Evolutionary conservation across 2,797 vertebrate genomes (phyloP), one percentile per base, ranked within the genome.

Genomic region (Australoheros facetus): DNA sequence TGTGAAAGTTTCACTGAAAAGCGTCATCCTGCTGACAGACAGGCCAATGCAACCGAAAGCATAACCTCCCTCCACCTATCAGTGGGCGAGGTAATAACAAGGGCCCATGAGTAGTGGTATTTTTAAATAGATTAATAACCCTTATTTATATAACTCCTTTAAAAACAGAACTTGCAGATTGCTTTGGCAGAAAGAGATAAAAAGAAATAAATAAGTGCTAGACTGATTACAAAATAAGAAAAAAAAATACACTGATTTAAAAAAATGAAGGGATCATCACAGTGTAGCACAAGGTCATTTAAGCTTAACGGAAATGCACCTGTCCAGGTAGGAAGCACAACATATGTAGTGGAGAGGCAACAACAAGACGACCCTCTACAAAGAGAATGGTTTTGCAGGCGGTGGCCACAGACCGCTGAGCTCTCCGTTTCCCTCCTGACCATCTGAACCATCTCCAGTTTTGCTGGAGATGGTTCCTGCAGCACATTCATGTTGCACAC

Each of bases 91-190:
- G 32, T 32, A 32, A 16, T 48, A 16, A 48, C 42, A 6, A 48
- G 42, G 1, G 42, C 26, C 0, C 39, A 45, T 10, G 37, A 64
- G 0, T 45, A 0, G 37, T 45, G 8, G 14, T 0, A 17, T 45
- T 42, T 3, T 64, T 16, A 64, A 64, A 0, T 45, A 17, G 42
- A 45, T 10, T 10, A 26, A 42, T 45, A 64, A 26, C 60, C 21
- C 45, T 64, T 64, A 3, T 64, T 64, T 64, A 45, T 64, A 45
- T 42, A 64, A 14, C 60, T 11, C 14, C 60, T 62, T 42, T 64
- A 26, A 26, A 23, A 64, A 45, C 1, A 64, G 23, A 26, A 39
- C 4, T 64, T 64, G 14, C 37, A 26, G 60, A 7, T 42, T 45
- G 8, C 21, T 45, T 64, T 64, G 21, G 23, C 0, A 26, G 60